A percentile compares a stretch with the other conserved stretches of the same genome.
phyloP scores from a whole-genome alignment of 2,888 invertebrate genomes.

The Sturmia bella region DNA sequence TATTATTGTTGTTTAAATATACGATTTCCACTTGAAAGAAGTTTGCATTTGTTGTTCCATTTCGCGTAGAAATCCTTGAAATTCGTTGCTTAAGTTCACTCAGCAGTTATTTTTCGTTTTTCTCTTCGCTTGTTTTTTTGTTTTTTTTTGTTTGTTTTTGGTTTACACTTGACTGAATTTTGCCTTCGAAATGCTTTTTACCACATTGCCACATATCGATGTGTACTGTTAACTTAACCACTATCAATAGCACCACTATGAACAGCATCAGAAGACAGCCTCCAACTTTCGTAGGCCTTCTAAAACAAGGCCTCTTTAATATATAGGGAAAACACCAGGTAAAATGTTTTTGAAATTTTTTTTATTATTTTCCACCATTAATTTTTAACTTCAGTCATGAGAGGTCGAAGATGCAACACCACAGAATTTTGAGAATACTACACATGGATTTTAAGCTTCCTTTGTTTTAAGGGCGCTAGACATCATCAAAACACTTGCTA shows the following conservation, averaged over 20 bases:
- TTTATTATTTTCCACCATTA: too few relatives aligned
- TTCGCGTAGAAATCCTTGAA: constrained; percentile 56
- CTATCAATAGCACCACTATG: constrained; percentile 13
- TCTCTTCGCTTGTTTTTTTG: neutral
- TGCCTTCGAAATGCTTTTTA: constrained; percentile 53
- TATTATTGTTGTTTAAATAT: constrained; percentile 57
- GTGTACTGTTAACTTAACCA: constrained; percentile 60
- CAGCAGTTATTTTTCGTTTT: constrained; percentile 8
- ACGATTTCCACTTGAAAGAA: constrained; percentile 65
- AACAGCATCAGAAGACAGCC: constrained; percentile 9
- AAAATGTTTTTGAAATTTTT: too few relatives aligned
- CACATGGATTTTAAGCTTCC: too few relatives aligned
- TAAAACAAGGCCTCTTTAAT: too few relatives aligned
- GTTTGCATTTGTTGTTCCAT: constrained; percentile 60
- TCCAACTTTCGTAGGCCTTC: too few relatives aligned
- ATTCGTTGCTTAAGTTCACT: constrained; percentile 47
- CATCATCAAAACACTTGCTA: too few relatives aligned
- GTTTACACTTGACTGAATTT: constrained; percentile 64
- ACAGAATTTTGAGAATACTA: too few relatives aligned
- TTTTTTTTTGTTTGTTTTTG: constrained; percentile 34
- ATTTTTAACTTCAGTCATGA: too few relatives aligned
- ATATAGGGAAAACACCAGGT: too few relatives aligned
- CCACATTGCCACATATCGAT: constrained; percentile 61
- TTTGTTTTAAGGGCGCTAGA: too few relatives aligned
- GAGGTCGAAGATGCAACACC: too few relatives aligned